Conservation (phyloP, 2,113 vertebrate genomes). For the Pachycephala philippinensis region DNA sequence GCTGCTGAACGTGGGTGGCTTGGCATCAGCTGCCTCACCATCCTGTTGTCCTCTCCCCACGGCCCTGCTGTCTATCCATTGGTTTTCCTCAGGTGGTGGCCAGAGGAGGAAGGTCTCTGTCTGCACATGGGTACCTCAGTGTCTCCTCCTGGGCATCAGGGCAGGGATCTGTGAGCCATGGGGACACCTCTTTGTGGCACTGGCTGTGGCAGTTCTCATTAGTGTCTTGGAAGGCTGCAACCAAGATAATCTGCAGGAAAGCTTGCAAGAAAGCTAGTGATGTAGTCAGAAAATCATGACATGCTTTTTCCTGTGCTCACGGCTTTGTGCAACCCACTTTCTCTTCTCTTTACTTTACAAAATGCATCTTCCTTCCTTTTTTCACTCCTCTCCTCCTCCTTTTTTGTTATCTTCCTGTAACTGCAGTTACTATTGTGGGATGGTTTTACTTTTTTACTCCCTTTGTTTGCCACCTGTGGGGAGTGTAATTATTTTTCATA, state of each 20-base stretch:
- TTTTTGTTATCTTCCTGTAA: background rate
- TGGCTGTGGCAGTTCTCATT: background rate
- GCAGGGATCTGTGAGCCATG: fast-evolving
- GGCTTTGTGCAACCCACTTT: background rate
- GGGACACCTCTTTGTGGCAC: background rate
- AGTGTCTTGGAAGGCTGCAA: background rate
- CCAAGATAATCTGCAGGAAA: background rate
- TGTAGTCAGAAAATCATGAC: background rate
- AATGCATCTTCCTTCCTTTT: slow-evolving; percentile 10
- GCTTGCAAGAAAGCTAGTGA: background rate
- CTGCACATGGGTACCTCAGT: background rate
- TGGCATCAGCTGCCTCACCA: background rate
- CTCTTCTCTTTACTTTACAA: background rate
- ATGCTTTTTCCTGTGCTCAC: background rate
- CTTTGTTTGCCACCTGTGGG: background rate
- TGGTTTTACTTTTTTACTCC: background rate
- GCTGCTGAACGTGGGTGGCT: background rate
- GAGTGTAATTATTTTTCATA: background rate
- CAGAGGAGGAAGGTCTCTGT: background rate
- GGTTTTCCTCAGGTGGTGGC: background rate
- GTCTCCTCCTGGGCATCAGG: background rate
- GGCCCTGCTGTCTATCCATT: background rate
- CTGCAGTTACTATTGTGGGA: background rate
- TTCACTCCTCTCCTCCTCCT: background rate
- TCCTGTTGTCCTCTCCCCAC: background rate